Percentiles rank a stretch among this genome's conserved stretches.
Conservation (phyloP, 2,113 vertebrate genomes). For the Salvelinus alpinus region DNA sequence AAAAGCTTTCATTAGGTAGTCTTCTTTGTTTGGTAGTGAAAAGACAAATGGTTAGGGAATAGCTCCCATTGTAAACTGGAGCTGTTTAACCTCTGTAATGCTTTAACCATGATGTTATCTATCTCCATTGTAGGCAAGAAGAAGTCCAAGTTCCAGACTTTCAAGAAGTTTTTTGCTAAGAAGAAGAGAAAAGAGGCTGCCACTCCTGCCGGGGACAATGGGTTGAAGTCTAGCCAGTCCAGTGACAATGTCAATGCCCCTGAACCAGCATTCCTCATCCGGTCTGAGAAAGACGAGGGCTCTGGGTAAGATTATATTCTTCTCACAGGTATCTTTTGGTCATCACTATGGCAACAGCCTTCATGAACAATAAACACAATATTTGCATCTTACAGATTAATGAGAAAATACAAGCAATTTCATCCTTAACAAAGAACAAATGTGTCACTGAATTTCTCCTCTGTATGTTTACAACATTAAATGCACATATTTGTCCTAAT, state of each 20-base stretch:
- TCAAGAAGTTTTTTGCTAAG: slow-evolving; percentile 88
- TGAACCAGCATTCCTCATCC: slow-evolving; percentile 57
- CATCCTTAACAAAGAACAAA: background rate
- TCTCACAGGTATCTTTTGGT: no score
- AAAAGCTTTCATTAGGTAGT: slow-evolving; percentile 2
- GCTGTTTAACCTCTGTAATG: background rate
- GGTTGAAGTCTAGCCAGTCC: slow-evolving; percentile 78
- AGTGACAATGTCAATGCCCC: slow-evolving; percentile 74
- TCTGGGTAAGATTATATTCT: slow-evolving; percentile 72
- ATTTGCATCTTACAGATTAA: no score
- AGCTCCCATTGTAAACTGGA: background rate
- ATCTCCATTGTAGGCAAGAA: slow-evolving; percentile 81
- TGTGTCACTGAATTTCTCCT: background rate
- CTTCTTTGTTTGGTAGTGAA: background rate
- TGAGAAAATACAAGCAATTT: no score
- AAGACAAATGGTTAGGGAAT: background rate
- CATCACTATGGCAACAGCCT: no score
- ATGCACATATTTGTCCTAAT: slow-evolving; percentile 21
- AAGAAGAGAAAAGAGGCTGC: slow-evolving; percentile 84
- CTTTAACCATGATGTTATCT: slow-evolving; percentile 6
- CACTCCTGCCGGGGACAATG: slow-evolving; percentile 45
- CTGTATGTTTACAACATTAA: background rate
- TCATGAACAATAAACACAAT: no score
- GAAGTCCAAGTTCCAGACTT: slow-evolving; percentile 90
- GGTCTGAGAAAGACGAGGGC: slow-evolving; percentile 57